phyloP scores from a whole-genome alignment of 2,797 vertebrate species.

The Eospalax fontanierii region DNA sequence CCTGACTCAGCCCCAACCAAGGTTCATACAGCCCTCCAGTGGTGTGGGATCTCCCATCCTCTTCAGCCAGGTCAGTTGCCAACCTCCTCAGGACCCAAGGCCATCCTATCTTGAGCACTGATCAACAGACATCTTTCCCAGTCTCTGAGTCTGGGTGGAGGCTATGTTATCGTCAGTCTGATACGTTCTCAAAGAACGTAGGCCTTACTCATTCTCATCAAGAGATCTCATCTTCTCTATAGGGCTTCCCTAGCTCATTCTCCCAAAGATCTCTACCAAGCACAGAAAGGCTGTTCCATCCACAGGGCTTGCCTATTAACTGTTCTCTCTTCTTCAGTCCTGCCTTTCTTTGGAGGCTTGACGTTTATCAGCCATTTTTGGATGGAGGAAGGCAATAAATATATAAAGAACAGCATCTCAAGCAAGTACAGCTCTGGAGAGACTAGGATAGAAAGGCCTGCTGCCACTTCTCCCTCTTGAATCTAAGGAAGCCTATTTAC shows the following conservation, averaged over 20 bases:
- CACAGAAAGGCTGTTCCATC: not conserved
- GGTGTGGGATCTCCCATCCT: not conserved
- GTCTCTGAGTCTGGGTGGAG: not conserved
- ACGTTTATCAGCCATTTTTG: slow-evolving; percentile 39
- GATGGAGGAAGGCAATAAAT: not conserved
- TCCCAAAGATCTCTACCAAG: not conserved
- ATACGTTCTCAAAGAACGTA: too few relatives aligned
- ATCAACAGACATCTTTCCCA: not conserved
- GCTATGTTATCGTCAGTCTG: not conserved
- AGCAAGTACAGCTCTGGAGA: slow-evolving; percentile 81
- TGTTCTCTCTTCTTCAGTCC: not conserved
- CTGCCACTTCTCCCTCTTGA: slow-evolving; percentile 62
- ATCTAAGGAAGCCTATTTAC: slow-evolving; percentile 51
- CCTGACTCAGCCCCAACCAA: not conserved
- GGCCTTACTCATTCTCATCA: fast-evolving
- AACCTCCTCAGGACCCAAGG: not conserved
- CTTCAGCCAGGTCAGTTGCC: not conserved
- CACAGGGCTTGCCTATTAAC: not conserved
- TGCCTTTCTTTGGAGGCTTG: slow-evolving; percentile 58
- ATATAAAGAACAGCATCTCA: slow-evolving; percentile 84
- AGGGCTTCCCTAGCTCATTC: not conserved
- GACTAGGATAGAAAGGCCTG: slow-evolving; percentile 79
- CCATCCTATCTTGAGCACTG: not conserved
- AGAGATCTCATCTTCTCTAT: not conserved
- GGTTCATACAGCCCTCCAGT: not conserved